phyloP scores from a whole-genome alignment of 2,888 invertebrate genomes.

The Macroteleia sp. region DNA sequence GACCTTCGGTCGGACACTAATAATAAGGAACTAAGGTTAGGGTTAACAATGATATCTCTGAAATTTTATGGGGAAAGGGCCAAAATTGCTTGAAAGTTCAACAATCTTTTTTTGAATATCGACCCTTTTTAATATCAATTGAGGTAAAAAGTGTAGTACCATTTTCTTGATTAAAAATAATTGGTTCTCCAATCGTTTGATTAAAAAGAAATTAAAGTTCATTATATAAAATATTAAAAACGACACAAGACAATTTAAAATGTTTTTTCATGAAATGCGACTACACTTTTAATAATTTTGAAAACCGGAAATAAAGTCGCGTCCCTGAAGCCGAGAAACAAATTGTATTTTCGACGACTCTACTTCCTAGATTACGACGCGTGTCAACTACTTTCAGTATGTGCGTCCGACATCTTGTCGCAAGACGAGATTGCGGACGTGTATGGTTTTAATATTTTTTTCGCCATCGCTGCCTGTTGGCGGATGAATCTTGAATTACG shows the following conservation, averaged over 20 bases:
- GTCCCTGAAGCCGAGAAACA: background rate
- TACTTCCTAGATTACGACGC: slow-evolving; percentile 43
- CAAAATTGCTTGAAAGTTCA: background rate
- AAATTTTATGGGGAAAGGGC: slow-evolving; percentile 16
- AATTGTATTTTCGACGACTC: slow-evolving; percentile 35
- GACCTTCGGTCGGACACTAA: too few relatives aligned
- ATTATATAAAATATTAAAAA: too few relatives aligned
- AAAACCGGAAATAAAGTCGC: slow-evolving; percentile 16
- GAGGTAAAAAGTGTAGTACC: slow-evolving; percentile 20
- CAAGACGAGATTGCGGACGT: slow-evolving; percentile 41
- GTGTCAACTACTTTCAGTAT: slow-evolving; percentile 55
- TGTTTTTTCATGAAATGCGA: background rate
- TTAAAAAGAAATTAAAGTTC: too few relatives aligned
- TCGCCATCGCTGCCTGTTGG: slow-evolving; percentile 28
- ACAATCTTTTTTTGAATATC: slow-evolving; percentile 13
- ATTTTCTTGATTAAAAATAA: background rate
- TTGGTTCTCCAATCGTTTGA: too few relatives aligned
- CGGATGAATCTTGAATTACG: slow-evolving; percentile 48
- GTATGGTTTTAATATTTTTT: slow-evolving; percentile 40
- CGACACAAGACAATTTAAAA: background rate
- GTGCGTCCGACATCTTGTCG: slow-evolving; percentile 39
- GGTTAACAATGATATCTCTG: slow-evolving; percentile 46
- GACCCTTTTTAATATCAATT: slow-evolving; percentile 25
- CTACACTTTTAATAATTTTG: slow-evolving; percentile 34
- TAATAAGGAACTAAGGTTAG: slow-evolving; percentile 53